Evolutionary conservation across 2,113 vertebrate species (phyloP).

Genomic region (Rhynchopsitta pachyrhyncha): DNA sequence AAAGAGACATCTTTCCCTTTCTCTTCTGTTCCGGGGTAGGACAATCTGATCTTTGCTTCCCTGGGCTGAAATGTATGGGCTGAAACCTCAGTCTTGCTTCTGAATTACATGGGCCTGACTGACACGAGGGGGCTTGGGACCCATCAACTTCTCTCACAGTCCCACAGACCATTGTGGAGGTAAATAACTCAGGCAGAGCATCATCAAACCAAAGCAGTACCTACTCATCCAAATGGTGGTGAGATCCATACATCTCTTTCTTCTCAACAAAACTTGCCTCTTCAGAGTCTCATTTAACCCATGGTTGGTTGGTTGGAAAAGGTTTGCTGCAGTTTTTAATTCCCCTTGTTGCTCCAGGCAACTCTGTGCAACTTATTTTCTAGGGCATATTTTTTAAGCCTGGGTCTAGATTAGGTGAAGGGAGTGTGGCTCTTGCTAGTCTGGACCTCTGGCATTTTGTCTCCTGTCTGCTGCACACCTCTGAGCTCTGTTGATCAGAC

Average conservation of each 20-base stretch:
- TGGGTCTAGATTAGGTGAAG: not conserved
- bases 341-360: not conserved
- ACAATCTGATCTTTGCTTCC: not conserved
- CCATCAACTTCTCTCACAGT: not conserved
- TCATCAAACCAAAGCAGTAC: not conserved
- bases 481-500: not conserved
- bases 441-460: not conserved
- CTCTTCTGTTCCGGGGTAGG: not conserved
- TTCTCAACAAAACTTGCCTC: not conserved
- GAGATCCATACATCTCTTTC: not conserved
- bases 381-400: not conserved
- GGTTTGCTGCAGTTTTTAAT: not conserved
- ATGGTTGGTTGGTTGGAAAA: not conserved
- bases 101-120: not conserved
- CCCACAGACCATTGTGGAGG: not conserved
- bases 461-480: not conserved
- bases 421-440: not conserved
- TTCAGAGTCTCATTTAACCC: not conserved
- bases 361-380: not conserved
- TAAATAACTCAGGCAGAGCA: not conserved
- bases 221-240: not conserved
- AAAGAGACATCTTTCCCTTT: not conserved
- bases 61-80: not conserved
- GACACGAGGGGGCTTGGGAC: rapidly evolving
- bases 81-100: not conserved